These are phyloP conservation scores for Caracal caracal DNA, from an alignment of 2,113 vertebrate genomes.

Conservation along the genomic window DNA sequence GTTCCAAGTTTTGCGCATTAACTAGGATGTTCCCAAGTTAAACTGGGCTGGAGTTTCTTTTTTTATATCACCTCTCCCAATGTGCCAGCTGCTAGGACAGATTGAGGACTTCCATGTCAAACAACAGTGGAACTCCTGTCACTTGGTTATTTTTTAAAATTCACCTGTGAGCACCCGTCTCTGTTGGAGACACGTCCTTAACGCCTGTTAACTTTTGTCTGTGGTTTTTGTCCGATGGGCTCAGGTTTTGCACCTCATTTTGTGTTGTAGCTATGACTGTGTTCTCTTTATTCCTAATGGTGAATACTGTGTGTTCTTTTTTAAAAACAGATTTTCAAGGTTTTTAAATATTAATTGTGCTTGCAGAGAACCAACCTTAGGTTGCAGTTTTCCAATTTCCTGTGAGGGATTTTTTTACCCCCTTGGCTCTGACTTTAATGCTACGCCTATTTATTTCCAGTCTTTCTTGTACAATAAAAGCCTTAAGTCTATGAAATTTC, in stretches of 20 bases:
- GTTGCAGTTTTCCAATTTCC: background rate
- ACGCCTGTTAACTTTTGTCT: accelerated
- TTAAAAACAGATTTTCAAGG: background rate
- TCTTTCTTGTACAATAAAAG: background rate
- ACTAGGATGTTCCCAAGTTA: background rate
- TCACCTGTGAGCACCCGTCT: background rate
- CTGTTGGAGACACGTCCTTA: accelerated
- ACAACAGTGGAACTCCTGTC: accelerated
- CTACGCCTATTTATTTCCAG: background rate
- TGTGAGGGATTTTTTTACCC: background rate
- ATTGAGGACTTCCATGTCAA: background rate
- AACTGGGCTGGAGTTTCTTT: background rate
- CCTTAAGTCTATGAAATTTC: background rate
- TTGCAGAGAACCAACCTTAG: background rate
- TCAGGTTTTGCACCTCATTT: background rate
- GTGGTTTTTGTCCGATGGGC: background rate
- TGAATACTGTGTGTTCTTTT: background rate
- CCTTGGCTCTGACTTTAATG: background rate
- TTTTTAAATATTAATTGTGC: background rate
- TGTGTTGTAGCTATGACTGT: accelerated
- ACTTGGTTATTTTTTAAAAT: background rate
- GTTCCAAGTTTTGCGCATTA: accelerated
- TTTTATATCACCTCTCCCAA: accelerated
- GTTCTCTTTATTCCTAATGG: background rate
- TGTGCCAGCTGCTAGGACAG: background rate